Percentiles rank a stretch among this genome's conserved stretches.
Conservation (phyloP, 2,797 vertebrate genomes). For the Hippoglossus hippoglossus region DNA sequence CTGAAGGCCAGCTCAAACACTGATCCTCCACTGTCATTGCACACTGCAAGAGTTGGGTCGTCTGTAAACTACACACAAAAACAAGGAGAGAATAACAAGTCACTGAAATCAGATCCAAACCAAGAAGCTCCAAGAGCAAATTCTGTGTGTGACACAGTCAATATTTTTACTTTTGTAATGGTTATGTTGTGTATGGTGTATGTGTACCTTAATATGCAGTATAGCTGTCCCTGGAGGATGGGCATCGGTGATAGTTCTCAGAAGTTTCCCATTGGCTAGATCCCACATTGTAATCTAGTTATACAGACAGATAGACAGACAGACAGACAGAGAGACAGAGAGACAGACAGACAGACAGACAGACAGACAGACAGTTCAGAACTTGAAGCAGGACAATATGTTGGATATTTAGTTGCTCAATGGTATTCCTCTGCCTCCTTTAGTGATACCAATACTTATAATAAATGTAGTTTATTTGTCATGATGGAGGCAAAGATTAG, state of each 20-base stretch:
- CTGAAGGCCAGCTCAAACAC: slow-evolving; percentile 97
- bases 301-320: slow-evolving; percentile 1
- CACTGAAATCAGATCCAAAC: slow-evolving; percentile 1
- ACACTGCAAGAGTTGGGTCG: slow-evolving; percentile 94
- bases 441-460: no score
- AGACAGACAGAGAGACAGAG: neutral
- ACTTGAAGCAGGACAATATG: no score
- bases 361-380: neutral
- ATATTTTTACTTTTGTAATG: no score
- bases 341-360: slow-evolving; percentile 1
- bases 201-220: slow-evolving; percentile 92
- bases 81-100: neutral
- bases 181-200: neutral
- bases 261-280: slow-evolving; percentile 95
- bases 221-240: slow-evolving; percentile 98
- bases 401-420: no score
- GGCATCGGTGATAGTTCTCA: slow-evolving; percentile 95
- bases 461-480: no score
- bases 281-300: slow-evolving; percentile 98
- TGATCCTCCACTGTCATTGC: slow-evolving; percentile 98
- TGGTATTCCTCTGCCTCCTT: no score
- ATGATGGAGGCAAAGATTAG: no score
- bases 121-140: neutral
- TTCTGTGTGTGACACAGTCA: no score
- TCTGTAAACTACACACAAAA: slow-evolving; percentile 91